These are phyloP conservation scores for Dermatophagoides farinae DNA, from an alignment of 1,140 invertebrate species.

Conservation along the genomic window DNA sequence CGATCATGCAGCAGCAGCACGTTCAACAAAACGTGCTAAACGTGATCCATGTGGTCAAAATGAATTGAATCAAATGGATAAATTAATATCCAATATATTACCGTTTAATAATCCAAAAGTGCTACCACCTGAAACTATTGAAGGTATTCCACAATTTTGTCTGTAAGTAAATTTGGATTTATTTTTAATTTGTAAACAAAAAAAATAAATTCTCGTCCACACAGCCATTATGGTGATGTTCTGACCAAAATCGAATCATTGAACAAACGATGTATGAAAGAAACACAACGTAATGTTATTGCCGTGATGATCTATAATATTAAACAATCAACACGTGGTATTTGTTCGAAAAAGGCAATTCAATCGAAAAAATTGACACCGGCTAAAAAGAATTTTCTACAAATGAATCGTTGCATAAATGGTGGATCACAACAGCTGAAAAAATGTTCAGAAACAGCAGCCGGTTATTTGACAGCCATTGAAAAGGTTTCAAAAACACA, in stretches of 20 bases:
- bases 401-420: not conserved
- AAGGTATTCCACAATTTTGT: slow-evolving; percentile 2
- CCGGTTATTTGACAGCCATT: not conserved
- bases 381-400: not conserved
- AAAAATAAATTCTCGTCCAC: too few relatives aligned
- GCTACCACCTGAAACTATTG: not conserved
- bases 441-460: not conserved
- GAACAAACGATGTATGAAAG: not conserved
- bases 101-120: not conserved
- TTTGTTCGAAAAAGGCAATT: not conserved
- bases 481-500: not conserved
- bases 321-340: not conserved
- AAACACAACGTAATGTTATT: not conserved
- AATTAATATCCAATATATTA: not conserved
- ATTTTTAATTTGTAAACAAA: not conserved
- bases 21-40: not conserved
- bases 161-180: not conserved
- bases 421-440: not conserved
- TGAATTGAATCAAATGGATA: not conserved
- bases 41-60: not conserved
- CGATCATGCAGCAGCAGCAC: not conserved
- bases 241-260: not conserved
- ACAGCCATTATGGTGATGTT: not conserved
- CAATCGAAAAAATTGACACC: not conserved
- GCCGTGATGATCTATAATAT: not conserved